phyloP scores from a whole-genome alignment of 2,113 vertebrate genomes.

The Cyanoderma ruficeps region DNA sequence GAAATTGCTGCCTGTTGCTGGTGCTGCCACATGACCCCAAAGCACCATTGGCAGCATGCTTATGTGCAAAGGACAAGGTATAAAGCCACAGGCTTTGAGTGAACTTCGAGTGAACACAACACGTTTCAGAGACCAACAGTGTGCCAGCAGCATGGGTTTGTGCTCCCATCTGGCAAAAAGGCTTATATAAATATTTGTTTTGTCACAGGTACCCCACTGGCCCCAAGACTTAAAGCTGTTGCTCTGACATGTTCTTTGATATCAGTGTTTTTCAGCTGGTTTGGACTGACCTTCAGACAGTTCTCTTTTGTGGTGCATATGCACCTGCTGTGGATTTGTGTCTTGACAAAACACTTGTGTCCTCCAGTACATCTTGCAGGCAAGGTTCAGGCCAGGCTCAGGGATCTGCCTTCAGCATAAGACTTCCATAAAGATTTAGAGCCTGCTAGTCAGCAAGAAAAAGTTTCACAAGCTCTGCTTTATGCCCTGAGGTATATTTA shows the following conservation, averaged over 20 bases:
- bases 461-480: neutral
- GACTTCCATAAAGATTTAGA: neutral
- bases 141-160: neutral
- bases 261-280: neutral
- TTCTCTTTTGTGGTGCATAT: neutral
- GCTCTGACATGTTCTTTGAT: neutral
- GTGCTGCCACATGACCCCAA: neutral
- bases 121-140: neutral
- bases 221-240: neutral
- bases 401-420: neutral
- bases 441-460: neutral
- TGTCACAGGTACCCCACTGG: neutral
- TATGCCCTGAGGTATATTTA: neutral
- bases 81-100: neutral
- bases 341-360: neutral
- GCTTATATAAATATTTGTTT: neutral
- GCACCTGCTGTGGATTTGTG: neutral
- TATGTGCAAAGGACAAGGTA: neutral
- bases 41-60: neutral
- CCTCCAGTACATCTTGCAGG: neutral
- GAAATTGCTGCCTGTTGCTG: neutral
- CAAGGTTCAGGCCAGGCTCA: neutral
- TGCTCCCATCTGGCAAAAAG: neutral
- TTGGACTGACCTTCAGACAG: neutral
- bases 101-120: neutral